Conservation (phyloP, 2,888 invertebrate genomes). For the Trachelus iudaicus region DNA sequence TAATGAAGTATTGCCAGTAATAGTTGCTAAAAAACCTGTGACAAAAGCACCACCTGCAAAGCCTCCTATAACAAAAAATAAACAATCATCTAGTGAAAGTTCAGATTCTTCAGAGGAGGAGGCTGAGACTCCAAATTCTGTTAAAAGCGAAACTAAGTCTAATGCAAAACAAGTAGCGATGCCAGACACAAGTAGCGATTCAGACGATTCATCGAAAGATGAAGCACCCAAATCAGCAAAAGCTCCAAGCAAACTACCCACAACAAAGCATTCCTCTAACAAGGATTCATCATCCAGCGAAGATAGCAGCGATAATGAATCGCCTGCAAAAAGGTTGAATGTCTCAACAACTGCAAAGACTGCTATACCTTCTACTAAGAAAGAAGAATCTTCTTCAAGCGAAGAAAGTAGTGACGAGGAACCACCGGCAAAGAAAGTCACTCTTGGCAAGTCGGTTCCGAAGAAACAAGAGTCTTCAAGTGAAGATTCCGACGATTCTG, state of each 20-base stretch:
- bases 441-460: slow-evolving; percentile 22
- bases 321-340: slow-evolving; percentile 23
- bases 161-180: slow-evolving; percentile 7
- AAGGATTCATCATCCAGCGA: slow-evolving; percentile 41
- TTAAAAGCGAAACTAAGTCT: slow-evolving; percentile 25
- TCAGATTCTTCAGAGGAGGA: slow-evolving; percentile 8
- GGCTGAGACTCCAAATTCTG: slow-evolving; percentile 21
- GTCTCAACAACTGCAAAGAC: slow-evolving; percentile 14
- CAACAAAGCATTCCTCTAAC: slow-evolving; percentile 36
- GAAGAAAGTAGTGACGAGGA: slow-evolving; percentile 1
- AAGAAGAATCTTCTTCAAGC: slow-evolving; percentile 17
- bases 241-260: slow-evolving; percentile 24
- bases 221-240: slow-evolving; percentile 35
- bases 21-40: slow-evolving; percentile 21
- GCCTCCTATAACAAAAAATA: slow-evolving; percentile 26
- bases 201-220: slow-evolving; percentile 63
- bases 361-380: slow-evolving; percentile 8
- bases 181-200: slow-evolving; percentile 36
- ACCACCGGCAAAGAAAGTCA: slow-evolving; percentile 28
- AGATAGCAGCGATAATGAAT: slow-evolving; percentile 32
- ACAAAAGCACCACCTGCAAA: slow-evolving; percentile 20
- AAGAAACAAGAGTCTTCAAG: slow-evolving; percentile 40
- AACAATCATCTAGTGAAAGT: slow-evolving; percentile 36
- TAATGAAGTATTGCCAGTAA: slow-evolving; percentile 31
- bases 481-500: slow-evolving; percentile 57